Conservation (phyloP, 53 echinoderm and acorn worm species). For the Pentamera pediparva region DNA sequence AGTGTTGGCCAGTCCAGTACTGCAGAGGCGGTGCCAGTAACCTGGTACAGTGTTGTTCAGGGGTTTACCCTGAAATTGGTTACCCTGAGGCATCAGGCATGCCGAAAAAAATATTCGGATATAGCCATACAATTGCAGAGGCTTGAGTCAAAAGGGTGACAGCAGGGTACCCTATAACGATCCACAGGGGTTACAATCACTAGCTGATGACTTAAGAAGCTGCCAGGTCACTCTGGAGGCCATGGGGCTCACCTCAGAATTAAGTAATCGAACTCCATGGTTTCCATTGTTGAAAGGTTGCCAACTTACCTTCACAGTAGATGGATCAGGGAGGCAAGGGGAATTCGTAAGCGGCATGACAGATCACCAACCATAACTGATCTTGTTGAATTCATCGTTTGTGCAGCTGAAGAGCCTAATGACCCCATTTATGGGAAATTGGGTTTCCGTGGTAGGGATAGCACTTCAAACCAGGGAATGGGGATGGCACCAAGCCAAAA, state of each 20-base stretch:
- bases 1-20: not conserved
- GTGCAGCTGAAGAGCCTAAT: conserved; percentile 12
- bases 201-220: conserved; percentile 35
- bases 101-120: not conserved
- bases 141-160: not conserved
- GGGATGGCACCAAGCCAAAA: no score
- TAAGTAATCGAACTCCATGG: conserved; percentile 19
- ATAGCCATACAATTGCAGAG: not conserved
- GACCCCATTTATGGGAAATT: conserved; percentile 18
- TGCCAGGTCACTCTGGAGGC: conserved; percentile 31
- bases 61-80: conserved; percentile 14
- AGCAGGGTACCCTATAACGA: conserved; percentile 12
- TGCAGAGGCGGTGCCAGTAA: not conserved
- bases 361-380: not conserved
- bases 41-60: not conserved
- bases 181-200: not conserved
- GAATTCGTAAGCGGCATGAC: not conserved
- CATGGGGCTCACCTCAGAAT: conserved; percentile 22
- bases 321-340: conserved; percentile 24
- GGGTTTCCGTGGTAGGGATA: not conserved
- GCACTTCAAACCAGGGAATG: no score
- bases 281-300: conserved; percentile 3
- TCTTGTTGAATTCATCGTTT: not conserved
- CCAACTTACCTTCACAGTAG: conserved; percentile 19
- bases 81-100: not conserved